These are phyloP conservation scores for Chrysogorgia sp. DNA, from an alignment of 92 coral and sea anemone genomes.

Conservation along the genomic window DNA sequence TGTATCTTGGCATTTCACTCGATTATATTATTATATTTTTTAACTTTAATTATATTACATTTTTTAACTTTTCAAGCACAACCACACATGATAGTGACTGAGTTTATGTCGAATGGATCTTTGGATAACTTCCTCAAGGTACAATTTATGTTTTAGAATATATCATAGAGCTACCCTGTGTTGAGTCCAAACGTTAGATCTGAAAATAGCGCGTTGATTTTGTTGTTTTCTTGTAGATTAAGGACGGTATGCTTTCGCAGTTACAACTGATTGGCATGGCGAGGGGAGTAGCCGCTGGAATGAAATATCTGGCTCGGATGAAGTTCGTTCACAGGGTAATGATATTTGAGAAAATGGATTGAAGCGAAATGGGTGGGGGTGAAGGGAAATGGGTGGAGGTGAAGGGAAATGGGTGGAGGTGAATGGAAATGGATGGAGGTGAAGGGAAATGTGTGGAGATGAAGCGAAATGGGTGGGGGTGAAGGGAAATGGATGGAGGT, in stretches of 20 bases:
- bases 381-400: too few relatives aligned
- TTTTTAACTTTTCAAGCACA: slow-evolving; percentile 20
- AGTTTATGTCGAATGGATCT: slow-evolving; percentile 93
- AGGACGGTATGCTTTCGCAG: slow-evolving; percentile 71
- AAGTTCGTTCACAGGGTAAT: slow-evolving; percentile 90
- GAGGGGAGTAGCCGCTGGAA: slow-evolving; percentile 92
- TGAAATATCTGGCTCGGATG: slow-evolving; percentile 86
- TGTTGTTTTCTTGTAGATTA: slow-evolving; percentile 45
- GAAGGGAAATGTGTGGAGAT: too few relatives aligned
- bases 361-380: not conserved
- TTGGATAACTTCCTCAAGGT: slow-evolving; percentile 86
- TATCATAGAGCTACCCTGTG: too few relatives aligned
- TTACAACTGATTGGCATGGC: slow-evolving; percentile 88
- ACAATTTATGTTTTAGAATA: too few relatives aligned
- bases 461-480: too few relatives aligned
- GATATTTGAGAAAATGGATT: too few relatives aligned
- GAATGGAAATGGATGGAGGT: too few relatives aligned
- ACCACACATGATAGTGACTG: slow-evolving; percentile 73
- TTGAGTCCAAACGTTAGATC: too few relatives aligned
- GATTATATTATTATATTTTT: not conserved
- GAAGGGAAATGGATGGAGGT: too few relatives aligned
- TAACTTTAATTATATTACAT: not conserved
- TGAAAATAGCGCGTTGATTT: too few relatives aligned
- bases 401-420: too few relatives aligned
- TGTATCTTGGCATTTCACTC: not conserved